phyloP scores from a whole-genome alignment of 2,888 invertebrate genomes.

The Dicycla oo region DNA sequence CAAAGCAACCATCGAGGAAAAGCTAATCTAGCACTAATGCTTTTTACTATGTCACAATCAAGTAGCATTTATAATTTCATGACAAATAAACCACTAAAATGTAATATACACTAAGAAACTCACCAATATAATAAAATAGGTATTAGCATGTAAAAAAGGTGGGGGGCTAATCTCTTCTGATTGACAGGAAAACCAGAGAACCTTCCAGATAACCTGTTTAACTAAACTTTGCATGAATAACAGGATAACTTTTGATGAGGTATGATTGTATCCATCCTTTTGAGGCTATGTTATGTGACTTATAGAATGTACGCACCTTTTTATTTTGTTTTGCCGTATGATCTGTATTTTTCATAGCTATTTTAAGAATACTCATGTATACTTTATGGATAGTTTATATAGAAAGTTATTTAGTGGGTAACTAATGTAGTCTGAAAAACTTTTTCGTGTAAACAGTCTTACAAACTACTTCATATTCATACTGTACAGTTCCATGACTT shows the following conservation, averaged over 20 bases:
- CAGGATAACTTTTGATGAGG: slow-evolving; percentile 50
- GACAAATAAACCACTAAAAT: slow-evolving; percentile 34
- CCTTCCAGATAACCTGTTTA: slow-evolving; percentile 45
- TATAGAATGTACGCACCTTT: slow-evolving; percentile 26
- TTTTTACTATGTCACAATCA: slow-evolving; percentile 30
- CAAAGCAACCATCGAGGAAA: neutral
- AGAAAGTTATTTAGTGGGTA: slow-evolving; percentile 20
- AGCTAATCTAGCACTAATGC: slow-evolving; percentile 31
- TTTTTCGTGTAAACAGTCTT: neutral
- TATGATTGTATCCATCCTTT: slow-evolving; percentile 44
- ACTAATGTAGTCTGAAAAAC: neutral
- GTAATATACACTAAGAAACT: slow-evolving; percentile 17
- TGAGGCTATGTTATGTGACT: slow-evolving; percentile 41
- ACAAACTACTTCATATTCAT: neutral
- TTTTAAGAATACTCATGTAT: slow-evolving; percentile 51
- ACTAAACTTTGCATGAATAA: slow-evolving; percentile 59
- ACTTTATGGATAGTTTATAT: slow-evolving; percentile 17
- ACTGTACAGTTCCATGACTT: neutral
- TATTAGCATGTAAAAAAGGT: slow-evolving; percentile 33
- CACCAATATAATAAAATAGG: slow-evolving; percentile 14
- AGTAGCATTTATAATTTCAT: slow-evolving; percentile 24
- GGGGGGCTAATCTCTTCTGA: slow-evolving; percentile 57
- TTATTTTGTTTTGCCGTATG: slow-evolving; percentile 43
- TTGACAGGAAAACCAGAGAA: slow-evolving; percentile 56
- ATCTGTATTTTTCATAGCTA: slow-evolving; percentile 41